Evolutionary conservation across 2,797 vertebrate genomes (phyloP).

Genomic region (Pseudochaenichthys georgianus): DNA sequence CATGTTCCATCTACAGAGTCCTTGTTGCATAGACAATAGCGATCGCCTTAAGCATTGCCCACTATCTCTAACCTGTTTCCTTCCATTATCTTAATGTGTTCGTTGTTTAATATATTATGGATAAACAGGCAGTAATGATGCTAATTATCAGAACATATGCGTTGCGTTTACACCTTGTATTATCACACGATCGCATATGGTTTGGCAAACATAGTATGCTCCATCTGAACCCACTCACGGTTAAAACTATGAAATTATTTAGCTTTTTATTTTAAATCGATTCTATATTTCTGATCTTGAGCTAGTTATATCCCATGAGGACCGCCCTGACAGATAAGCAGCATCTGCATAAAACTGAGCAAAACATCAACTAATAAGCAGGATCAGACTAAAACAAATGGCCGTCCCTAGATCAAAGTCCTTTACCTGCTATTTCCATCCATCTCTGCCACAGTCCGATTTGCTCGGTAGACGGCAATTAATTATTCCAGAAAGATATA

Average conservation of each 20-base stretch:
- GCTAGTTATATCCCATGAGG: constrained; percentile 47
- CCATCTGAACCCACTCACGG: constrained; percentile 39
- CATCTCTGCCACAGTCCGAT: constrained; percentile 34
- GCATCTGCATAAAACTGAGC: constrained; percentile 63
- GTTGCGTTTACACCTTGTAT: constrained; percentile 42
- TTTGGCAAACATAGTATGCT: constrained; percentile 43
- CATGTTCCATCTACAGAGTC: constrained; percentile 31
- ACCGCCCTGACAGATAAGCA: constrained; percentile 40
- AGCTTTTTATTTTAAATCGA: constrained; percentile 38
- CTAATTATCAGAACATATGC: constrained; percentile 74
- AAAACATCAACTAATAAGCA: constrained; percentile 64
- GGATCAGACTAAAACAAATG: constrained; percentile 61
- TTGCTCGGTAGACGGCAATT: constrained; percentile 2
- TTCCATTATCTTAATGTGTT: constrained; percentile 62
- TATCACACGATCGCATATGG: constrained; percentile 35
- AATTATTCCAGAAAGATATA: constrained; percentile 23
- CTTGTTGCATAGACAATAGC: constrained; percentile 26
- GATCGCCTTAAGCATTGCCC: constrained; percentile 43
- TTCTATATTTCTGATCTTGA: constrained; percentile 41
- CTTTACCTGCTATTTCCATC: constrained; percentile 51
- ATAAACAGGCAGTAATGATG: constrained; percentile 61
- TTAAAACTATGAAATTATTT: constrained; percentile 57
- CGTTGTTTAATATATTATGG: constrained; percentile 63
- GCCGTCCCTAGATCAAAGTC: constrained; percentile 30
- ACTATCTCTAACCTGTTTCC: constrained; percentile 53